phyloP scores from a whole-genome alignment of 2,113 vertebrate species.

The Galbula dea region DNA sequence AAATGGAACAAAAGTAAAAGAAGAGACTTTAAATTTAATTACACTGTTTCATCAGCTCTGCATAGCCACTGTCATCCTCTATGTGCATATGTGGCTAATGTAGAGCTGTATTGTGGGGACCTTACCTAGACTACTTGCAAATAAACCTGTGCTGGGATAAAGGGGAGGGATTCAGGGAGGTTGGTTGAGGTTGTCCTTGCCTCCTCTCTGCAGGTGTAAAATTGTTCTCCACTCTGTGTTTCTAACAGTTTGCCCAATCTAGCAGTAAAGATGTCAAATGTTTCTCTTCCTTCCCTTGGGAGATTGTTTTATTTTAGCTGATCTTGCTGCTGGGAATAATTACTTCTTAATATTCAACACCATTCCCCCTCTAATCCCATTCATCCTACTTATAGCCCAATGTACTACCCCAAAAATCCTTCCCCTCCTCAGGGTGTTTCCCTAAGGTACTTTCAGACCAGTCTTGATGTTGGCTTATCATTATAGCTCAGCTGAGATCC shows the following conservation, averaged over 20 bases:
- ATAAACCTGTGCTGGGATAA: accelerated
- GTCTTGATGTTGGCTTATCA: background rate
- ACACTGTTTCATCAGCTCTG: background rate
- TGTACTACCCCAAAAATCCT: background rate
- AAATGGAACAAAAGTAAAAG: background rate
- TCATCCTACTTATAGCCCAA: background rate
- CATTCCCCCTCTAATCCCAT: background rate
- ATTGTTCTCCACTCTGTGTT: background rate
- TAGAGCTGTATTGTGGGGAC: accelerated
- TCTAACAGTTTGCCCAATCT: background rate
- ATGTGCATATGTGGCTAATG: accelerated
- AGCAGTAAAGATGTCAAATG: background rate
- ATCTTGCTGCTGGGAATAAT: background rate
- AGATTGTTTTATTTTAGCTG: background rate
- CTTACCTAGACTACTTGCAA: background rate
- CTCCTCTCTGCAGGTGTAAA: background rate
- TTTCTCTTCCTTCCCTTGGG: background rate
- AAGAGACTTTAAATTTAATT: background rate
- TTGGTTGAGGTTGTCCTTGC: background rate
- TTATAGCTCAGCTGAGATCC: background rate
- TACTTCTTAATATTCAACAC: background rate
- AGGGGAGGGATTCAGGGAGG: background rate
- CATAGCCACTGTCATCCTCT: background rate
- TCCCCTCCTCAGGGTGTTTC: background rate
- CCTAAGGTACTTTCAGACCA: background rate